Evolutionary conservation across 2,888 invertebrate genomes (phyloP), one percentile per base, ranked within the genome.

Genomic region (Platycheirus albimanus): DNA sequence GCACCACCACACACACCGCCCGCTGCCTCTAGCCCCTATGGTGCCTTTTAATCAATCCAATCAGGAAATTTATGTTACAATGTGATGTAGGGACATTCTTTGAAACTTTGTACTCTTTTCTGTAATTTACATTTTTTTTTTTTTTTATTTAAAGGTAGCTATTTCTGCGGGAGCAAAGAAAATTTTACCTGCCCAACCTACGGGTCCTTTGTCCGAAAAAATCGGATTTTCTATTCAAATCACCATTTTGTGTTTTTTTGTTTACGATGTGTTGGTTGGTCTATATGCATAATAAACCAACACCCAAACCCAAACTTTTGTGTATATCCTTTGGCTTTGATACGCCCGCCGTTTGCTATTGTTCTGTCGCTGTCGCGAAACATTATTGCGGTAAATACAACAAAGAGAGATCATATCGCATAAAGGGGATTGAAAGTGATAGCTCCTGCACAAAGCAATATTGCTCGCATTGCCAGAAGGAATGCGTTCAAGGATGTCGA

Each of bases 41-140:
- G 72, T 49, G 33, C 36, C 67, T 51, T 77, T 64, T 64, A 69
- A 77, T 78, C 67, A 78, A 83, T 72, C 56, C 49, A 78, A 83
- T 72, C 77, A 71, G 67, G 43, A 17, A 15, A 45, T 33, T 70
- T 15, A 11, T 41, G 24, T 58, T 2, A 41, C 58, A 58, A 41
- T 28, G 10, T 30, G 30, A 33, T 45, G 8, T 47, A 10, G 10
- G 24, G 6, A 19, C 13, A 36, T 49, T 38, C 45, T 61, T 61
- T 61, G 30, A 49, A 47, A 24, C 41, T 11, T 3, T 45, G 41
- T 30, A n/a, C 28, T 11, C 13, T 30, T 67, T 28, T 36, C 63
- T 49, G 64, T 64, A 67, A 47, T 54, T 36, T 54, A 30, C 3
- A 51, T 61, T 19, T 5, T 78, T 49, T 61, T 76, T n/a, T 56